A percentile compares a stretch with the other conserved stretches of the same genome.
Conservation (phyloP, 2,113 vertebrate genomes). For the Steatornis caripensis region DNA sequence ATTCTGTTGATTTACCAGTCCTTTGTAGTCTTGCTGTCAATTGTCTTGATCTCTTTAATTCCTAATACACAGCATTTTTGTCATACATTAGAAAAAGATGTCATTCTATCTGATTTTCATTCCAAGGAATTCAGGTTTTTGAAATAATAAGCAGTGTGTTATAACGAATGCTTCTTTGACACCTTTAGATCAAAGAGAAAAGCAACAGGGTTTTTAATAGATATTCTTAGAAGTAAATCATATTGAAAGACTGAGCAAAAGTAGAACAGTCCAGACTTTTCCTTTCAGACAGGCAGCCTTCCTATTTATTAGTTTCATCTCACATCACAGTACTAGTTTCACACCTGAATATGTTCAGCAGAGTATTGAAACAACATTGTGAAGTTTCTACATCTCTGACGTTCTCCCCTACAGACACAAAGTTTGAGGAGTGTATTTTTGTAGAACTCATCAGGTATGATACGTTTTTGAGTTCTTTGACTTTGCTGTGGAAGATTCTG, state of each 20-base stretch:
- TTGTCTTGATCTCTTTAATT: constrained; percentile 60
- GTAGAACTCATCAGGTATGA: not conserved
- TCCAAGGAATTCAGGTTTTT: constrained; percentile 51
- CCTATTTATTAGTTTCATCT: not conserved
- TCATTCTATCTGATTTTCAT: constrained; percentile 51
- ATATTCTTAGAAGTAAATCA: constrained; percentile 32
- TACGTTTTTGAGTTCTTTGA: not conserved
- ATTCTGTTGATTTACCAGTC: constrained; percentile 33
- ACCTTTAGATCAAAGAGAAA: constrained; percentile 57
- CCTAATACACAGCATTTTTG: constrained; percentile 54
- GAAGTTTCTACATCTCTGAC: not conserved
- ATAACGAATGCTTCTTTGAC: constrained; percentile 36
- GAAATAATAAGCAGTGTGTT: constrained; percentile 48
- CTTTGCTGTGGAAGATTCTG: not conserved
- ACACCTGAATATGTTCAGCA: not conserved
- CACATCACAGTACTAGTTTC: not conserved
- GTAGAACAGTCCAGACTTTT: not conserved
- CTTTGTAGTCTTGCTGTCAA: constrained; percentile 51
- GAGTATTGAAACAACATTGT: not conserved
- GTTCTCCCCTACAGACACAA: not conserved
- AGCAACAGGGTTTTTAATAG: constrained; percentile 49
- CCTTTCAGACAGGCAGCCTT: not conserved
- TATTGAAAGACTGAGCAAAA: constrained; percentile 2
- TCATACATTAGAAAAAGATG: constrained; percentile 32
- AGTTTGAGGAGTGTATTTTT: not conserved